phyloP scores from a whole-genome alignment of 1,140 invertebrate genomes.

The Proctacanthus coquilletti region DNA sequence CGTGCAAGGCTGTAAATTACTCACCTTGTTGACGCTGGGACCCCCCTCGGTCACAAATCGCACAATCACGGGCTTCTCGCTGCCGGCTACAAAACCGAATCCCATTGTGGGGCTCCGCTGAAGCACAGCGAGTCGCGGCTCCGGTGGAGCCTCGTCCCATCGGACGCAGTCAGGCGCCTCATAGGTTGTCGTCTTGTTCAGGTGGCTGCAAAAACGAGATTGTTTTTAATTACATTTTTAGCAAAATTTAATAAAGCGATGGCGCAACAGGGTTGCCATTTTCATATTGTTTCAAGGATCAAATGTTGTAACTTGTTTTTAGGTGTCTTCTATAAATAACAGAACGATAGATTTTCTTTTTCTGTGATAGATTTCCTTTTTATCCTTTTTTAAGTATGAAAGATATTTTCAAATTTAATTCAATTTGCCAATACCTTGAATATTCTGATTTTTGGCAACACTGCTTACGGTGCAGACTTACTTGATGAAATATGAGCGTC shows the following conservation, averaged over 20 bases:
- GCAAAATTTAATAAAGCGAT: too few species aligned
- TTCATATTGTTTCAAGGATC: too few species aligned
- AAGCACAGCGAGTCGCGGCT: constrained; percentile 58
- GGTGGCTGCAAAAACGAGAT: constrained; percentile 72
- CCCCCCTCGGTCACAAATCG: constrained; percentile 74
- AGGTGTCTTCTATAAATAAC: too few species aligned
- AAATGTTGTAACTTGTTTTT: too few species aligned
- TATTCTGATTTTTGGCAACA: background rate
- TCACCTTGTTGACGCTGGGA: constrained; percentile 67
- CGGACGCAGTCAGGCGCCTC: constrained; percentile 48
- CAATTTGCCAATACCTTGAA: too few species aligned
- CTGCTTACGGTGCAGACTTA: constrained; percentile 37
- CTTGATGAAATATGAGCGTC: constrained; percentile 80
- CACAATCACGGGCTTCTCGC: constrained; percentile 79
- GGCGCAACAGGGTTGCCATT: too few species aligned
- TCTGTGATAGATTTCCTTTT: too few species aligned
- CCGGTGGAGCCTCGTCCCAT: constrained; percentile 48
- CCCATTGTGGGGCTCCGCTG: constrained; percentile 58
- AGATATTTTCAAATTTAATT: too few species aligned
- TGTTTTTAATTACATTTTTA: too few species aligned
- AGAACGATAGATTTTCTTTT: too few species aligned
- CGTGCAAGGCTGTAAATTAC: too few species aligned
- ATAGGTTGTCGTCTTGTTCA: constrained; percentile 80
- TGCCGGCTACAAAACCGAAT: constrained; percentile 87
- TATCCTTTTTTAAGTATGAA: too few species aligned